These are phyloP conservation scores for Pterostichus madidus DNA, from an alignment of 2,888 invertebrate species.

Conservation along the genomic window DNA sequence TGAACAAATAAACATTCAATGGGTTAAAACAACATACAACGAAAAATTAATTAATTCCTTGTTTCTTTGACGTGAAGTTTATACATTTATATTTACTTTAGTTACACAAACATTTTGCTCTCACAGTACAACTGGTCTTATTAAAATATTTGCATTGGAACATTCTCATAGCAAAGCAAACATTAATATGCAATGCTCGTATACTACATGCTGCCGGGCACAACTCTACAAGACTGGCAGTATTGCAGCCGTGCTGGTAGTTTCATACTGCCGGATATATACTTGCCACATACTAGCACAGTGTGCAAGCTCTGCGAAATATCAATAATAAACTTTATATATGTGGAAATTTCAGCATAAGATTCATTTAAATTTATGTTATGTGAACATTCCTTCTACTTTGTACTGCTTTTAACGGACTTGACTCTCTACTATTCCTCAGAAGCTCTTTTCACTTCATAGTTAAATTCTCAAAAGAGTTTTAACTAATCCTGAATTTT, in stretches of 20 bases:
- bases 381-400: slow-evolving; percentile 32
- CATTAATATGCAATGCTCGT: slow-evolving; percentile 48
- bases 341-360: slow-evolving; percentile 40
- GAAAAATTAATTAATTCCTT: slow-evolving; percentile 46
- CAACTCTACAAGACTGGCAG: neutral
- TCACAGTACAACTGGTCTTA: slow-evolving; percentile 25
- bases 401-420: slow-evolving; percentile 13
- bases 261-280: slow-evolving; percentile 7
- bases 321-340: slow-evolving; percentile 50
- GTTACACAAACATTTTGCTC: slow-evolving; percentile 43
- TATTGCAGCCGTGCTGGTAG: neutral
- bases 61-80: slow-evolving; percentile 43
- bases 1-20: slow-evolving; percentile 28
- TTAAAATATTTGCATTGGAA: slow-evolving; percentile 51
- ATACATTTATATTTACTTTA: slow-evolving; percentile 54
- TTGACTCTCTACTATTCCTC: neutral
- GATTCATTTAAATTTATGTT: slow-evolving; percentile 48
- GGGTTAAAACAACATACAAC: neutral
- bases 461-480: too few relatives aligned
- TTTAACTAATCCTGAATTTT: too few relatives aligned
- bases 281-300: neutral
- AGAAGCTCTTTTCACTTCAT: neutral
- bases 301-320: slow-evolving; percentile 13
- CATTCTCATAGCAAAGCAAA: slow-evolving; percentile 48
- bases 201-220: slow-evolving; percentile 14